These are phyloP conservation scores for Sebastes paucispinis DNA, from an alignment of 2,797 vertebrate genomes.

Conservation along the genomic window DNA sequence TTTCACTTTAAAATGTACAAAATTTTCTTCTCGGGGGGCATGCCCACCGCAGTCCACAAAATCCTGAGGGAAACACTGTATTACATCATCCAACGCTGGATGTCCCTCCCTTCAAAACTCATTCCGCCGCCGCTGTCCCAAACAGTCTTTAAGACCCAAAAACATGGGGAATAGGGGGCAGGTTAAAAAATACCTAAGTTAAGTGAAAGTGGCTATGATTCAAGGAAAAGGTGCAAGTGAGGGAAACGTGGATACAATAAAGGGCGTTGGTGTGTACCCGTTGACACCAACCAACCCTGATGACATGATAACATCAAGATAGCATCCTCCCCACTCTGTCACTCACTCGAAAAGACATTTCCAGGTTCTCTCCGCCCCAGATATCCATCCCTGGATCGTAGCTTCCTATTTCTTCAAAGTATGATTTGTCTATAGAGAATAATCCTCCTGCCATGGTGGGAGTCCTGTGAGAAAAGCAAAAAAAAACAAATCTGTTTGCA, in stretches of 20 bases:
- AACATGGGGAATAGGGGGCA: too few relatives aligned
- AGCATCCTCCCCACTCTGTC: not conserved
- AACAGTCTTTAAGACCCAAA: too few relatives aligned
- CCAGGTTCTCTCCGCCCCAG: slow-evolving; percentile 98
- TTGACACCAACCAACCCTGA: not conserved
- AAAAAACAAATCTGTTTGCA: not conserved
- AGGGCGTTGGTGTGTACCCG: not conserved
- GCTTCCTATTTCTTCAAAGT: slow-evolving; percentile 98
- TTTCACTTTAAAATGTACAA: too few relatives aligned
- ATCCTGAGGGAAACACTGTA: too few relatives aligned
- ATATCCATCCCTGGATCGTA: slow-evolving; percentile 99
- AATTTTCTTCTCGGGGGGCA: too few relatives aligned
- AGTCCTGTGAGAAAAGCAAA: slow-evolving; percentile 81
- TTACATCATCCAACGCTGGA: too few relatives aligned
- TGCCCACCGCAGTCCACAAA: too few relatives aligned
- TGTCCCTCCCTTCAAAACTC: too few relatives aligned
- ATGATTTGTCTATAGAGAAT: slow-evolving; percentile 96
- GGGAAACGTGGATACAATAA: not conserved
- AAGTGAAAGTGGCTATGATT: not conserved
- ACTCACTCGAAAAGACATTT: slow-evolving; percentile 99
- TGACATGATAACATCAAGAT: not conserved
- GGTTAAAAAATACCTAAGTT: too few relatives aligned
- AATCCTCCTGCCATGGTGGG: slow-evolving; percentile 98
- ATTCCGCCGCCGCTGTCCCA: accelerated
- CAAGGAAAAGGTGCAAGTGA: not conserved